Evolutionary conservation across 1,140 invertebrate genomes (phyloP).

Genomic region (Drosophila suzukii): DNA sequence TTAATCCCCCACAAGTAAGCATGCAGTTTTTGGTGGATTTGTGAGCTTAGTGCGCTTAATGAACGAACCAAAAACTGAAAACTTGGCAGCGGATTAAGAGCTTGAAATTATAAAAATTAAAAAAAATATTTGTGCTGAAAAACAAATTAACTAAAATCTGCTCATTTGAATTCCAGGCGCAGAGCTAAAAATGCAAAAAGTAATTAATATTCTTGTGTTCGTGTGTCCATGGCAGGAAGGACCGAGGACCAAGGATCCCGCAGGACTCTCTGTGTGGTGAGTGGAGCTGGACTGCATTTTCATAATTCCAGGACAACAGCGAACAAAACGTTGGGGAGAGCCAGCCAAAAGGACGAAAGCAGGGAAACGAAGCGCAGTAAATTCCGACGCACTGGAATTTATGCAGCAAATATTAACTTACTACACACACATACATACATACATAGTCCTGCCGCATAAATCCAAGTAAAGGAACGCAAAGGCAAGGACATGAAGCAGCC

Average conservation of each 20-base stretch:
- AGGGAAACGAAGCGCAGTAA: conserved; percentile 65
- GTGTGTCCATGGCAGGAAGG: conserved; percentile 8
- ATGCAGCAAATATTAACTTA: conserved; percentile 82
- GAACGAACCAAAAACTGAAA: conserved; percentile 13
- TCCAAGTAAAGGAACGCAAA: conserved; percentile 26
- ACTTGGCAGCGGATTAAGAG: conserved; percentile 24
- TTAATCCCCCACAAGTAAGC: conserved; percentile 8
- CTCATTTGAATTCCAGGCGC: conserved; percentile 63
- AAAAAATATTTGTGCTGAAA: conserved; percentile 47
- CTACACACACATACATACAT: conserved; percentile 54
- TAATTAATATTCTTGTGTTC: conserved; percentile 71
- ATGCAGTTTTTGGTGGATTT: conserved; percentile 23
- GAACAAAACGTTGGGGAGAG: conserved; percentile 45
- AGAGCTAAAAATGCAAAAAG: conserved; percentile 62
- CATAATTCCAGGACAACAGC: conserved; percentile 75
- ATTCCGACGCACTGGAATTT: conserved; percentile 79
- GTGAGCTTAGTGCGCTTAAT: conserved; percentile 9
- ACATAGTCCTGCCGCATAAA: conserved; percentile 46
- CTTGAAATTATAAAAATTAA: conserved; percentile 18
- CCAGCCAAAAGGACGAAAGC: conserved; percentile 19
- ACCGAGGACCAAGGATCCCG: conserved; percentile 7
- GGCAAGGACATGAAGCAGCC: conserved; percentile 10
- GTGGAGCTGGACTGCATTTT: conserved; percentile 55
- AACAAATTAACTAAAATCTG: conserved; percentile 72
- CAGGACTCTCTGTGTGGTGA: conserved; percentile 26